Conservation (phyloP, 2,113 vertebrate genomes). For the Pteronura brasiliensis region DNA sequence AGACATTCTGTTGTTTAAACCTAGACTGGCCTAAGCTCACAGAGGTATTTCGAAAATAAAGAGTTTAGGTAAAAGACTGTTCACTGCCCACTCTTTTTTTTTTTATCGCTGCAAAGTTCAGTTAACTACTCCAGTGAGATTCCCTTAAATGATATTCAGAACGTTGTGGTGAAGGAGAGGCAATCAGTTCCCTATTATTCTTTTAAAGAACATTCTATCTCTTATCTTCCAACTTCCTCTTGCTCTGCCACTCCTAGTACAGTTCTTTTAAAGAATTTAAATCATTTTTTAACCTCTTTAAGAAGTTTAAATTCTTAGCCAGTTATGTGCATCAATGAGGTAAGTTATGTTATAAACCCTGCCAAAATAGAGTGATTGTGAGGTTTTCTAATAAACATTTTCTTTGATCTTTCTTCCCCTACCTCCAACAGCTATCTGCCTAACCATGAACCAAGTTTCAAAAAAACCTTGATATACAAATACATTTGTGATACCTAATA, state of each 20-base stretch:
- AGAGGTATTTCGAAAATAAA: background rate
- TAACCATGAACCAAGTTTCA: background rate
- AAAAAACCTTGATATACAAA: constrained; percentile 12
- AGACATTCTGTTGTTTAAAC: constrained; percentile 24
- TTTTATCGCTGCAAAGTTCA: constrained; percentile 19
- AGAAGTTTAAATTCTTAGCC: background rate
- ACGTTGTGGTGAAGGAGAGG: background rate
- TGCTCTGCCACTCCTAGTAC: background rate
- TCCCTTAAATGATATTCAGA: constrained; percentile 14
- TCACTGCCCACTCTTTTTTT: background rate
- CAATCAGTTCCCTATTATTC: background rate
- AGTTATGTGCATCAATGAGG: background rate
- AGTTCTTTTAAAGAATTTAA: constrained; percentile 18
- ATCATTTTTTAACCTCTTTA: background rate
- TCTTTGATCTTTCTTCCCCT: background rate
- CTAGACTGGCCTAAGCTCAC: background rate
- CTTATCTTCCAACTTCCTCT: background rate
- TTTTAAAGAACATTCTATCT: background rate
- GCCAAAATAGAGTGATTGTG: background rate
- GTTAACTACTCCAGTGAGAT: constrained; percentile 18
- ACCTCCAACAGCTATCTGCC: background rate
- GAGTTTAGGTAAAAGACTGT: background rate
- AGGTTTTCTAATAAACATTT: constrained; percentile 5
- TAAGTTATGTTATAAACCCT: background rate
- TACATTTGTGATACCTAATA: background rate